Percentiles rank a stretch among this genome's conserved stretches.
Conservation (phyloP, 2,113 vertebrate genomes). For the Ictalurus punctatus region DNA sequence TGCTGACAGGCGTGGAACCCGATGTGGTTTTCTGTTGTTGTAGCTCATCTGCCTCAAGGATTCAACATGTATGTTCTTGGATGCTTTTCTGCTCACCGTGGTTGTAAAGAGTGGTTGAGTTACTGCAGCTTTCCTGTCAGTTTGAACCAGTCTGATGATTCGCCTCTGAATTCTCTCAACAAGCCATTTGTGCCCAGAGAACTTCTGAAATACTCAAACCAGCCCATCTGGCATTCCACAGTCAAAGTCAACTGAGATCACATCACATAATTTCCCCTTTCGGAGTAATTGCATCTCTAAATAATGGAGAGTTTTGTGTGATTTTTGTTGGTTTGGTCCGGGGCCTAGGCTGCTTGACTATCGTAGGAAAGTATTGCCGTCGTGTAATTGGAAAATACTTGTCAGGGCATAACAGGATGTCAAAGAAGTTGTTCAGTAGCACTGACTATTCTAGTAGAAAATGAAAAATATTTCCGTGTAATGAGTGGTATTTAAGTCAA, state of each 20-base stretch:
- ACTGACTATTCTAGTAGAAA: not conserved
- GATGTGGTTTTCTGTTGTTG: not conserved
- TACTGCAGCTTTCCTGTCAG: not conserved
- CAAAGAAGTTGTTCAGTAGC: not conserved
- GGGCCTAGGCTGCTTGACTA: not conserved
- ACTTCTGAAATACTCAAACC: not conserved
- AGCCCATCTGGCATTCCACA: not conserved
- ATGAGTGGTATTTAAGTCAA: conserved; percentile 14
- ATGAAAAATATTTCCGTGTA: not conserved
- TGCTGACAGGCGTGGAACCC: not conserved
- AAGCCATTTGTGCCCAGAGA: not conserved
- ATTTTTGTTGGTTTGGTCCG: not conserved
- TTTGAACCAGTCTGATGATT: not conserved
- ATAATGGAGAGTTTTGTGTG: not conserved
- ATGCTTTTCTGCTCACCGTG: not conserved
- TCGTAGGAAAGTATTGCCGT: not conserved
- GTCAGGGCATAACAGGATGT: not conserved
- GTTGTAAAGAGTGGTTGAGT: not conserved
- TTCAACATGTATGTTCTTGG: no score
- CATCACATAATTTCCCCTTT: not conserved
- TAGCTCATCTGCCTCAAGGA: not conserved
- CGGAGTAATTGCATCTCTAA: no score
- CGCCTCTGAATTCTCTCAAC: not conserved
- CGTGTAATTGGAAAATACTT: not conserved
- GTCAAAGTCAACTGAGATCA: not conserved